Conservation (phyloP, 2,113 vertebrate species). For the Daubentonia madagascariensis region DNA sequence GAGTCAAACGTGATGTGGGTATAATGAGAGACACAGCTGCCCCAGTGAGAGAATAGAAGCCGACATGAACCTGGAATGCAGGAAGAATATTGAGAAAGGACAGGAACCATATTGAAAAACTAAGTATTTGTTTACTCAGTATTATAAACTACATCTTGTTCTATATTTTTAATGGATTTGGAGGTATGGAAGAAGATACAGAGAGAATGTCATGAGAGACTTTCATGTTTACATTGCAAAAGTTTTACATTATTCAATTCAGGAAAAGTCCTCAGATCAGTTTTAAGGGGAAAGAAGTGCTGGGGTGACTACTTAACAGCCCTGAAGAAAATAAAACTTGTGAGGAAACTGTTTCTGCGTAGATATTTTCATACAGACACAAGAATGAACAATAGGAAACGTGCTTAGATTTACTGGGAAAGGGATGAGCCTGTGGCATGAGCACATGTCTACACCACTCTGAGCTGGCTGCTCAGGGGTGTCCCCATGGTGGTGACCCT, state of each 20-base stretch:
- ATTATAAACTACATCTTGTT: background rate
- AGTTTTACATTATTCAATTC: background rate
- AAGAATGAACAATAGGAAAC: background rate
- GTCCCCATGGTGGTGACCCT: background rate
- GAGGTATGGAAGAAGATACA: background rate
- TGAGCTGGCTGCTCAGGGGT: background rate
- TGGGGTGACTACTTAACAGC: background rate
- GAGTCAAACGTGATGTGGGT: background rate
- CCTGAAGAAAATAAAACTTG: too few relatives aligned
- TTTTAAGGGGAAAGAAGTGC: background rate
- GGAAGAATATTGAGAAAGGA: background rate
- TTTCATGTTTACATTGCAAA: too few relatives aligned
- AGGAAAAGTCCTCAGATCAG: background rate
- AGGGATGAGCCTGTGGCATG: background rate
- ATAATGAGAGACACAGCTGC: background rate
- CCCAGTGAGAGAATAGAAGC: background rate
- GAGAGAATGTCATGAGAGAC: background rate
- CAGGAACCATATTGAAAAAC: rapidly evolving
- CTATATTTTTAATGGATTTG: background rate
- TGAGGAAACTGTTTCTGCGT: background rate
- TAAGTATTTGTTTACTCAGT: background rate
- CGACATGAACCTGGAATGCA: background rate
- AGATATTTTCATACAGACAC: rapidly evolving
- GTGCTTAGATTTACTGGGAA: background rate
- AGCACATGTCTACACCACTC: background rate